Evolutionary conservation across 2,797 vertebrate species (phyloP).

Genomic region (Anas capensis): DNA sequence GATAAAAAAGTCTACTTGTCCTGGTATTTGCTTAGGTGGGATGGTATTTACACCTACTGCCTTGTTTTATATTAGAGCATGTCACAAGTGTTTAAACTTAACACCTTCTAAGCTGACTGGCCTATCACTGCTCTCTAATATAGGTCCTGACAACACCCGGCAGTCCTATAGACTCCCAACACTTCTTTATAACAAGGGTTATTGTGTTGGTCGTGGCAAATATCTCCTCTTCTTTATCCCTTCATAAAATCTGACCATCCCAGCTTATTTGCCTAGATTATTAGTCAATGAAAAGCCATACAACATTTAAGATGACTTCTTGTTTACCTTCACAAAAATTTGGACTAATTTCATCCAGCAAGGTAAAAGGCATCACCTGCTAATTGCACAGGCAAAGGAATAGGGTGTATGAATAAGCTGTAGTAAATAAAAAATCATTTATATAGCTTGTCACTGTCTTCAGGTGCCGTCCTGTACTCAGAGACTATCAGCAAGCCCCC

Average conservation of each 20-base stretch:
- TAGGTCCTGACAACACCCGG: not conserved
- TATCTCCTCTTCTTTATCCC: not conserved
- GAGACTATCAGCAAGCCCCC: not conserved
- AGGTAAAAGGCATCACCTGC: not conserved
- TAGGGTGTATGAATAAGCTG: not conserved
- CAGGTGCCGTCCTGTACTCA: not conserved
- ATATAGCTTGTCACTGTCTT: not conserved
- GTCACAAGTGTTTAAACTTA: not conserved
- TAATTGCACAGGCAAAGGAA: not conserved
- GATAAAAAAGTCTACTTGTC: not conserved
- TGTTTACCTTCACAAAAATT: not conserved
- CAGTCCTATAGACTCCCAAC: not conserved
- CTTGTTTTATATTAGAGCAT: not conserved
- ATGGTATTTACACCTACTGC: not conserved
- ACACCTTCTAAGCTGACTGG: not conserved
- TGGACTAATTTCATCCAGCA: not conserved
- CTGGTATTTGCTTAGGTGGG: not conserved
- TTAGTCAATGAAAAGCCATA: not conserved
- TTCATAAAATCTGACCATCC: not conserved
- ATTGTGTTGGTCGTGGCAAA: not conserved
- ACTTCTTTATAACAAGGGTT: not conserved
- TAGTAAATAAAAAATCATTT: not conserved
- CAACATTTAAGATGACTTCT: not conserved
- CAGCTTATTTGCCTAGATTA: not conserved
- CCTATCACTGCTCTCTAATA: not conserved